Percentiles rank a stretch among this genome's conserved stretches.
phyloP scores from a whole-genome alignment of 2,797 vertebrate genomes.

The Saxicola maurus region DNA sequence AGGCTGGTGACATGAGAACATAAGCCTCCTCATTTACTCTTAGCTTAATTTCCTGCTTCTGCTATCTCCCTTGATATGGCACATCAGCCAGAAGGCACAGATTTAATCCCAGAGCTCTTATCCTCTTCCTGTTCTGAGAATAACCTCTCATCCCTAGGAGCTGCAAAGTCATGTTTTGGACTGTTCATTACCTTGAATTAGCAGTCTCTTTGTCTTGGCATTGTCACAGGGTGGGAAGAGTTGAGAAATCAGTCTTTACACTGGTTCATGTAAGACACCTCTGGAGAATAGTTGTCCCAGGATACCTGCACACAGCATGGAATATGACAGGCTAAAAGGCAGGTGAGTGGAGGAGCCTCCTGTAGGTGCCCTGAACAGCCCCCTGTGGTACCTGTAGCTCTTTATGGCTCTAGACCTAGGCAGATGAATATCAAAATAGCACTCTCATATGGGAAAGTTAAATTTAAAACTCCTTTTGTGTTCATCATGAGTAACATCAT shows the following conservation, averaged over 20 bases:
- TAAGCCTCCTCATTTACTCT: background rate
- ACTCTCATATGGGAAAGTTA: background rate
- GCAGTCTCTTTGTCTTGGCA: background rate
- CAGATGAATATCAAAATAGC: background rate
- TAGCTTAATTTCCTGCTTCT: background rate
- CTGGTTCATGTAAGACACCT: accelerated
- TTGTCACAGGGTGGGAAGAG: background rate
- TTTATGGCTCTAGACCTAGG: background rate
- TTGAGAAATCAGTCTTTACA: background rate
- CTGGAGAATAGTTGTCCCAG: background rate
- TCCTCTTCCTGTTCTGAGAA: background rate
- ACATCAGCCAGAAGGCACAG: background rate
- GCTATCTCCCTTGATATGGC: background rate
- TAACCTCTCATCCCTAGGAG: background rate
- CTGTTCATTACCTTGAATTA: background rate
- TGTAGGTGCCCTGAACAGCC: background rate
- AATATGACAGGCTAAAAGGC: background rate
- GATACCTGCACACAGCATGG: background rate
- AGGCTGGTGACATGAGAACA: background rate
- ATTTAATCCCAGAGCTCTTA: background rate
- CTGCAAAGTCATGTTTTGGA: background rate
- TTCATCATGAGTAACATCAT: background rate
- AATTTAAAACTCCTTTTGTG: background rate
- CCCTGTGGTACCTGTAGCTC: accelerated
- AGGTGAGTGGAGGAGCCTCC: background rate